These are phyloP conservation scores for Emys orbicularis DNA, from an alignment of 2,797 vertebrate genomes.

Conservation along the genomic window DNA sequence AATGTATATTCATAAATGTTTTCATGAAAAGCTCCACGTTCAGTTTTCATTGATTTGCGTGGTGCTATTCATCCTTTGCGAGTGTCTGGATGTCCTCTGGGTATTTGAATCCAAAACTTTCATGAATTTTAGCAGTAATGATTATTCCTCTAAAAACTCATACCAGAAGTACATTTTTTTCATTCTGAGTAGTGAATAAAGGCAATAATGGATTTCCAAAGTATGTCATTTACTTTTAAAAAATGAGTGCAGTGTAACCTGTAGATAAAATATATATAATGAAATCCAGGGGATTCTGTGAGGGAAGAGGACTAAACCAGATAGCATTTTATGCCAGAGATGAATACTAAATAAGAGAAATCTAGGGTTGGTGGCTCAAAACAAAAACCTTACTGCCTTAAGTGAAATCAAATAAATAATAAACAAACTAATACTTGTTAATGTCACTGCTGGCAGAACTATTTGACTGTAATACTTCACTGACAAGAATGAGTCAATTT, in stretches of 20 bases:
- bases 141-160: not conserved
- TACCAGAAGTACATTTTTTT: not conserved
- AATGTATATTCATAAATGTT: not conserved
- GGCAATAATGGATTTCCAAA: not conserved
- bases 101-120: not conserved
- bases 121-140: not conserved
- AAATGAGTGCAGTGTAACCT: not conserved
- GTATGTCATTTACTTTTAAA: not conserved
- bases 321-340: not conserved
- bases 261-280: not conserved
- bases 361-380: not conserved
- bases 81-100: not conserved
- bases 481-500: not conserved
- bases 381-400: not conserved
- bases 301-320: not conserved
- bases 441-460: not conserved
- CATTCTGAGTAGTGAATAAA: not conserved
- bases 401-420: not conserved
- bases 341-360: not conserved
- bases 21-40: not conserved
- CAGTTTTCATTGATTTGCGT: rapidly evolving
- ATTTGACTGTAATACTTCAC: not conserved
- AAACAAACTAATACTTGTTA: not conserved
- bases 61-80: not conserved
- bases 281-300: not conserved